phyloP scores from a whole-genome alignment of 2,888 invertebrate species.

The Philaethria dido region DNA sequence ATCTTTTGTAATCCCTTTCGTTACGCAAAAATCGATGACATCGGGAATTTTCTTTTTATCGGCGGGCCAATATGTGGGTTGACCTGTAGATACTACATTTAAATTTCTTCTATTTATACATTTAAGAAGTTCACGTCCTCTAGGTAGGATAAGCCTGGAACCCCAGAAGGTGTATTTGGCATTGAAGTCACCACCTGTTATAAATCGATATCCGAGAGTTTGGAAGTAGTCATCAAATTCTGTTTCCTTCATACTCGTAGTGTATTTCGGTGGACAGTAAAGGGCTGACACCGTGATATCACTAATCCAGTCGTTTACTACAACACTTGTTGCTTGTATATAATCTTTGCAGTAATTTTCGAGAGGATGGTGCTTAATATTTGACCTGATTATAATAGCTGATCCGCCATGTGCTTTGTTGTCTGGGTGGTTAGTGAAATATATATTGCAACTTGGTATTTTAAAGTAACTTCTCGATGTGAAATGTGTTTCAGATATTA shows the following conservation, averaged over 20 bases:
- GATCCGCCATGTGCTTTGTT: not conserved
- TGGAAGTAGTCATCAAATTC: too few species aligned
- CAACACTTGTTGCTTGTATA: not conserved
- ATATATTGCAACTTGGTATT: not conserved
- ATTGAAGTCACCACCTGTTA: too few species aligned
- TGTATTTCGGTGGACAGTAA: not conserved
- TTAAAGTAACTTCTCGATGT: not conserved
- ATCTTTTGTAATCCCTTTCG: too few species aligned
- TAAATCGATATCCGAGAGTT: too few species aligned
- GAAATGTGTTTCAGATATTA: not conserved
- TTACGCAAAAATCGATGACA: too few species aligned
- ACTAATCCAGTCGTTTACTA: not conserved
- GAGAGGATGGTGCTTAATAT: not conserved
- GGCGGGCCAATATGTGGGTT: too few species aligned
- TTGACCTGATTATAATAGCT: not conserved
- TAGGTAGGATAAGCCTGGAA: too few species aligned
- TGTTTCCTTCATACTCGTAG: not conserved
- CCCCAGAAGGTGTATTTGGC: too few species aligned
- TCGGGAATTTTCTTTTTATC: too few species aligned
- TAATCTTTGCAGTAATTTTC: not conserved
- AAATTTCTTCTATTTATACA: too few species aligned
- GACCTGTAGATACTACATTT: too few species aligned
- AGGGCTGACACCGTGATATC: not conserved
- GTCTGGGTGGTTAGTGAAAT: not conserved
- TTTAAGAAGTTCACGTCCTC: too few species aligned